phyloP scores from a whole-genome alignment of 2,888 invertebrate genomes.

The Julus scanicus region DNA sequence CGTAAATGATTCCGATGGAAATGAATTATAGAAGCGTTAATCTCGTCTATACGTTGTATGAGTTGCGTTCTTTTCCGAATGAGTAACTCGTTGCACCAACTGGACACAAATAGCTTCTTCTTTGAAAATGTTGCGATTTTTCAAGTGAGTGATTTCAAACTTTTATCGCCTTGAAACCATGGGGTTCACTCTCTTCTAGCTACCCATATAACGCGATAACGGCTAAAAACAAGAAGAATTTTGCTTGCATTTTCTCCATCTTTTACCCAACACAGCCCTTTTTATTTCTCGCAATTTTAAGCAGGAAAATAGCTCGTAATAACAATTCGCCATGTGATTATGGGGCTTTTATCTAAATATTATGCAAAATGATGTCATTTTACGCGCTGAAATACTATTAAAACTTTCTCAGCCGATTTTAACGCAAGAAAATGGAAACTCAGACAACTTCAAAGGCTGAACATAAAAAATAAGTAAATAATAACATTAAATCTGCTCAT shows the following conservation, averaged over 20 bases:
- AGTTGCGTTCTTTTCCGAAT: neutral
- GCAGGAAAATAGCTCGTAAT: constrained; percentile 1
- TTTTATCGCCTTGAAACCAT: constrained; percentile 6
- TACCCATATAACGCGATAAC: neutral
- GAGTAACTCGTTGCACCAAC: constrained; percentile 28
- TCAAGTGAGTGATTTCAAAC: constrained; percentile 22
- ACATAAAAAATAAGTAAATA: no score
- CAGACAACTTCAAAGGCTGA: no score
- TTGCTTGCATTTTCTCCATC: neutral
- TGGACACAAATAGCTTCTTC: neutral
- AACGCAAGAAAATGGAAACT: neutral
- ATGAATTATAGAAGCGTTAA: constrained; percentile 47
- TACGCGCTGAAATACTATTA: neutral
- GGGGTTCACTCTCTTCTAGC: neutral
- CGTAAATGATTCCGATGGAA: constrained; percentile 26
- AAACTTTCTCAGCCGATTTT: neutral
- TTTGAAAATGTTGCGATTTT: neutral
- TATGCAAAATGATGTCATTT: constrained; percentile 3
- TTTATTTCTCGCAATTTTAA: neutral
- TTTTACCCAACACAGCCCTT: neutral
- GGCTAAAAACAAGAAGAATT: constrained; percentile 13
- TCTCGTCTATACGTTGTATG: neutral
- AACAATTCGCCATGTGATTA: neutral
- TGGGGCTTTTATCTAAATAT: neutral
- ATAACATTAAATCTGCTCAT: no score